Evolutionary conservation across 2,797 vertebrate genomes (phyloP).

Genomic region (Gouania willdenowi): DNA sequence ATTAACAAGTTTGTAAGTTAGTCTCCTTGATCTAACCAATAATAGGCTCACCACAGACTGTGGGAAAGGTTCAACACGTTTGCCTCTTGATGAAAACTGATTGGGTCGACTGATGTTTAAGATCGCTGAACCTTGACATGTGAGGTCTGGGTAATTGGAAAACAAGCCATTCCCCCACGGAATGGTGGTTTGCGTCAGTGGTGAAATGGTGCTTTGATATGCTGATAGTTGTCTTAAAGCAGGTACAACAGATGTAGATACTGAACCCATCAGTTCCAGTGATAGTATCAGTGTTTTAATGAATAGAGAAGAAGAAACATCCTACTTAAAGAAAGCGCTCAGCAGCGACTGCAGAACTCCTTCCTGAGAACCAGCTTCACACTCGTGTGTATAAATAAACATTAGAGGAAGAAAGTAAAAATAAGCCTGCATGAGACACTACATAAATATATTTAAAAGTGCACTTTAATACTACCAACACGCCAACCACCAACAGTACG

Average conservation of each 20-base stretch:
- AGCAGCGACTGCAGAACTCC: conserved; percentile 14
- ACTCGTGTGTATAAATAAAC: conserved; percentile 33
- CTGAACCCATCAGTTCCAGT: conserved; percentile 23
- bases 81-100: neutral
- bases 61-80: conserved; percentile 48
- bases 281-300: conserved; percentile 62
- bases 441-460: neutral
- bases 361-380: conserved; percentile 59
- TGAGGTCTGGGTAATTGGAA: conserved; percentile 27
- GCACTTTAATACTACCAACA: no score
- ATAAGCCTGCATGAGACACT: neutral
- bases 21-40: no score
- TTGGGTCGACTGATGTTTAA: conserved; percentile 6
- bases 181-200: conserved; percentile 21
- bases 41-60: no score
- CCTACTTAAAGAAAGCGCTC: conserved; percentile 19
- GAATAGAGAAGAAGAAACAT: no score
- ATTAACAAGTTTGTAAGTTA: no score
- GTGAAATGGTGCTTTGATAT: conserved; percentile 14
- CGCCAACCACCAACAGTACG: no score
- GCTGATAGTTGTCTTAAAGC: conserved; percentile 21
- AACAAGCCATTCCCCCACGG: conserved; percentile 22
- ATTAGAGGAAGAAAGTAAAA: conserved; percentile 4
- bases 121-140: conserved; percentile 33
- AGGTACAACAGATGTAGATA: conserved; percentile 54